phyloP scores from a whole-genome alignment of 2,888 invertebrate species.

The Podabrus alpinus region DNA sequence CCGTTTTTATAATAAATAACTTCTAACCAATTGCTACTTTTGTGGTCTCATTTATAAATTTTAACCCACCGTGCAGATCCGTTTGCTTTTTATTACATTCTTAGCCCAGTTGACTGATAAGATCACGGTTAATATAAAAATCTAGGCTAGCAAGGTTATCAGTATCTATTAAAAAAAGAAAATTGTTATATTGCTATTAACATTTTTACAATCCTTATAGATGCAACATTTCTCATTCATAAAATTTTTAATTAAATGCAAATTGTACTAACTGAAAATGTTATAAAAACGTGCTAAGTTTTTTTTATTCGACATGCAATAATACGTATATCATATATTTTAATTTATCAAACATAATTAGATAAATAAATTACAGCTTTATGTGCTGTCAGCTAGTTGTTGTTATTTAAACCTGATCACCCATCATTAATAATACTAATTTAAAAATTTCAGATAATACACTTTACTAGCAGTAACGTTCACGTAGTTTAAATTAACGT shows the following conservation, averaged over 20 bases:
- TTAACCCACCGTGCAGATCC: slow-evolving; percentile 8
- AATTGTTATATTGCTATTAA: neutral
- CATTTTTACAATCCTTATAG: neutral
- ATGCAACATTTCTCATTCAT: neutral
- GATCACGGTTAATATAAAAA: slow-evolving; percentile 7
- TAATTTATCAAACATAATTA: neutral
- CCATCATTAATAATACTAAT: neutral
- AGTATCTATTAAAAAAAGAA: neutral
- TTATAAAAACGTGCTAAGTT: neutral
- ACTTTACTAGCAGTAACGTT: neutral
- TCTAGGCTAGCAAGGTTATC: slow-evolving; percentile 1
- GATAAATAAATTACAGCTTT: neutral
- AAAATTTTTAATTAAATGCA: neutral
- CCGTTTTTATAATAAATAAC: slow-evolving; percentile 14
- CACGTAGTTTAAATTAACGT: neutral
- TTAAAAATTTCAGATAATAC: neutral
- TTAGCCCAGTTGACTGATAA: slow-evolving; percentile 13
- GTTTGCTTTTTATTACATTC: slow-evolving; percentile 16
- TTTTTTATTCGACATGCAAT: neutral
- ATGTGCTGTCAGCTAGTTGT: neutral
- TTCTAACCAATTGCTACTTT: slow-evolving; percentile 8
- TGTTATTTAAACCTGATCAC: neutral
- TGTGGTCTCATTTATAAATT: slow-evolving; percentile 8
- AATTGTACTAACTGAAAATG: neutral
- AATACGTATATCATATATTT: neutral